Percentiles rank a stretch among this genome's conserved stretches.
phyloP scores from a whole-genome alignment of 2,888 invertebrate genomes.

The Acrobasis suavella region DNA sequence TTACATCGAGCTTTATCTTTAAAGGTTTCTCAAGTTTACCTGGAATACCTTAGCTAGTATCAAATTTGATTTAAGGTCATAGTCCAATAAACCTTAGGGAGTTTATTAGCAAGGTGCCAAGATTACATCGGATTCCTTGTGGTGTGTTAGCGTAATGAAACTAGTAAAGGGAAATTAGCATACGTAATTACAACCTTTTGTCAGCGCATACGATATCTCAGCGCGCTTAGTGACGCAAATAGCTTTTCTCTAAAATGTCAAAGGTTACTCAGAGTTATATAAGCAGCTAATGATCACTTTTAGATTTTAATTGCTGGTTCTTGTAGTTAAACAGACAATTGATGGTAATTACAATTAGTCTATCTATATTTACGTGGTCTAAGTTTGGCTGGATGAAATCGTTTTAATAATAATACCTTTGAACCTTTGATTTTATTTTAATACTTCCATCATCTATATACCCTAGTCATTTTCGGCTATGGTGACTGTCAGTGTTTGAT shows the following conservation, averaged over 20 bases:
- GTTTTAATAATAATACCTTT: too few relatives aligned
- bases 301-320: too few relatives aligned
- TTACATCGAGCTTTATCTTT: too few relatives aligned
- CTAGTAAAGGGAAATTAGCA: constrained; percentile 11
- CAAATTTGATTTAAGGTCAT: neutral
- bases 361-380: neutral
- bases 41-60: too few relatives aligned
- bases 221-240: constrained; percentile 11
- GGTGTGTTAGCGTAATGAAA: constrained; percentile 7
- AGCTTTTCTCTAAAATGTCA: constrained; percentile 7
- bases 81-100: constrained; percentile 15
- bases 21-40: too few relatives aligned
- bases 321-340: neutral
- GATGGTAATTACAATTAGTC: neutral
- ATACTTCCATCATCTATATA: too few relatives aligned
- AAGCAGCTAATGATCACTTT: neutral
- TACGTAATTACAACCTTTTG: constrained; percentile 7
- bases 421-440: too few relatives aligned
- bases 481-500: too few relatives aligned
- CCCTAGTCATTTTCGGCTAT: too few relatives aligned
- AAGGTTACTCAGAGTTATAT: neutral
- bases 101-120: constrained; percentile 18
- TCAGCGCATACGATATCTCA: constrained; percentile 1
- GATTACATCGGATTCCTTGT: constrained; percentile 15
- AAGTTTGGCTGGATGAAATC: too few relatives aligned